Evolutionary conservation across 2,888 invertebrate genomes (phyloP).

Genomic region (Opisthograptis luteolata): DNA sequence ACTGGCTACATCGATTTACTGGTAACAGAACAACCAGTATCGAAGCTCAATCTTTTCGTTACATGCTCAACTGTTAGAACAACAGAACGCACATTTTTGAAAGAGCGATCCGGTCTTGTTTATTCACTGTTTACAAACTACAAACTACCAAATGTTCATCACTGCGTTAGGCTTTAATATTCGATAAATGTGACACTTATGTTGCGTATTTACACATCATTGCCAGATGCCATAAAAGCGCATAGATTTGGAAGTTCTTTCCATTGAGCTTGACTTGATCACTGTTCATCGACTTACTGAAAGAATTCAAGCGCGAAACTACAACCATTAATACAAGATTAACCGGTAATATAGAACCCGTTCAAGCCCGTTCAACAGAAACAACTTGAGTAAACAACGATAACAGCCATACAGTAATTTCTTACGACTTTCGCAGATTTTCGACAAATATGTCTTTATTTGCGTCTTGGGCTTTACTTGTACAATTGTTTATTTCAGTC

Average conservation of each 20-base stretch:
- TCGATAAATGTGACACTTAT: no score
- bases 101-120: no score
- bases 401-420: constrained; percentile 46
- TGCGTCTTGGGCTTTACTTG: constrained; percentile 46
- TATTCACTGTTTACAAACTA: no score
- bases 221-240: not conserved
- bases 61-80: no score
- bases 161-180: no score
- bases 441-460: constrained; percentile 43
- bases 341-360: constrained; percentile 34
- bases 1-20: constrained; percentile 43
- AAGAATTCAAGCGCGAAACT: constrained; percentile 38
- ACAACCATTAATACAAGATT: constrained; percentile 36
- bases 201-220: not conserved
- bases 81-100: no score
- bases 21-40: constrained; percentile 36
- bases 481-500: constrained; percentile 44
- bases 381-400: constrained; percentile 26
- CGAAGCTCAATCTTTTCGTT: constrained; percentile 1
- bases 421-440: constrained; percentile 51
- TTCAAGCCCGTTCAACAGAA: constrained; percentile 34
- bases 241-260: not conserved
- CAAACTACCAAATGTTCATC: no score
- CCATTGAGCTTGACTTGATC: not conserved
- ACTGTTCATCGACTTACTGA: not conserved